A percentile compares a stretch with the other conserved stretches of the same genome.
Evolutionary conservation across 2,113 vertebrate species (phyloP).

Genomic region (Cynocephalus volans): DNA sequence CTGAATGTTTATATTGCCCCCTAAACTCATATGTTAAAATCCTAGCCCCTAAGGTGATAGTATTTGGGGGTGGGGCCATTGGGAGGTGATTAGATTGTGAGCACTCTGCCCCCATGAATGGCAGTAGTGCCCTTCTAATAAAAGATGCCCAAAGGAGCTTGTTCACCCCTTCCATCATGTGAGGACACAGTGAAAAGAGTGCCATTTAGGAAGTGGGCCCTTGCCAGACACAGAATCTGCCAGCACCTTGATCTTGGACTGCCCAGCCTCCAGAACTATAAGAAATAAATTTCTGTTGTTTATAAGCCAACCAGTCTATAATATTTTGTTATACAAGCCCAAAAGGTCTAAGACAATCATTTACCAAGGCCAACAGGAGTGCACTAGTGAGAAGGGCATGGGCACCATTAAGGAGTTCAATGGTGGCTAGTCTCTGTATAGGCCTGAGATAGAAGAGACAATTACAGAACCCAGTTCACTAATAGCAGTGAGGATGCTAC

Average conservation of each 20-base stretch:
- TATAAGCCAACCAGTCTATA: background rate
- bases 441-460: background rate
- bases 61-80: background rate
- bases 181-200: background rate
- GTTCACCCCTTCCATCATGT: background rate
- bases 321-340: background rate
- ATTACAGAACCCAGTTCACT: background rate
- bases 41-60: background rate
- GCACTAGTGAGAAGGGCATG: background rate
- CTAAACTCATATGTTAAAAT: background rate
- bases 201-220: background rate
- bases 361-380: background rate
- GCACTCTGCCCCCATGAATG: background rate
- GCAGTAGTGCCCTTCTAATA: background rate
- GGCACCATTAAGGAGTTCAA: background rate
- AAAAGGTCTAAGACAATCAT: background rate
- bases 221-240: background rate
- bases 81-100: background rate
- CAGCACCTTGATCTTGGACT: background rate
- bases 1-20: background rate
- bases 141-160: background rate
- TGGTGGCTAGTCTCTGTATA: background rate
- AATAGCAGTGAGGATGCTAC: background rate
- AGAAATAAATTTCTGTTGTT: background rate
- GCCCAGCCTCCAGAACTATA: background rate